Evolutionary conservation across 2,113 vertebrate genomes (phyloP).

Genomic region (Triplophysa dalaica): DNA sequence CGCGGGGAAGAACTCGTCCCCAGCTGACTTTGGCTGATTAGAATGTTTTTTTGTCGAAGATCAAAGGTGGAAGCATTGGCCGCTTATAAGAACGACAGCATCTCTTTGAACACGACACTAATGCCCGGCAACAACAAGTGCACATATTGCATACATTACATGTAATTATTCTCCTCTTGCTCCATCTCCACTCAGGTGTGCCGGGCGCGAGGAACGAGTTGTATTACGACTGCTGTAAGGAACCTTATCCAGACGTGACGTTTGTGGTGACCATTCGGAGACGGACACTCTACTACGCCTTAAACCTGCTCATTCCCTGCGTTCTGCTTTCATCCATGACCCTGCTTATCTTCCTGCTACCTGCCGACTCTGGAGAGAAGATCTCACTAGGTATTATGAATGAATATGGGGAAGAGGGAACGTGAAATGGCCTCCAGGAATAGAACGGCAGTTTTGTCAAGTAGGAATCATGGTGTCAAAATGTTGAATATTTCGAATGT

Average conservation of each 20-base stretch:
- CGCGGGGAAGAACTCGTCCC: neutral
- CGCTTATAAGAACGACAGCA: conserved; percentile 2
- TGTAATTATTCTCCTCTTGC: neutral
- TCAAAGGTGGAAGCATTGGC: conserved; percentile 26
- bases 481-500: conserved; percentile 35
- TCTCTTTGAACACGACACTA: conserved; percentile 26
- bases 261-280: conserved; percentile 76
- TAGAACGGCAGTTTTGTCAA: no score
- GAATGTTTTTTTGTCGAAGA: neutral
- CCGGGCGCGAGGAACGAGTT: conserved; percentile 69
- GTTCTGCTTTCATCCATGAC: conserved; percentile 79
- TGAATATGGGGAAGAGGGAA: conserved; percentile 34
- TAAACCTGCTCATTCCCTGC: conserved; percentile 79
- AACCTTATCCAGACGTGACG: conserved; percentile 77
- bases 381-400: conserved; percentile 75
- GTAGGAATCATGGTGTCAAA: conserved; percentile 53
- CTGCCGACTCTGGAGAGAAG: conserved; percentile 82
- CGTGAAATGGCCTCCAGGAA: neutral
- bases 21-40: conserved; percentile 16
- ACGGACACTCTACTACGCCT: conserved; percentile 77
- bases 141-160: neutral
- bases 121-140: neutral
- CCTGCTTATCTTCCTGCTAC: conserved; percentile 78
- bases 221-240: conserved; percentile 78
- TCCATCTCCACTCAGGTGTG: conserved; percentile 63